These are phyloP conservation scores for Nibea coibor DNA, from an alignment of 2,113 vertebrate species.

Conservation along the genomic window DNA sequence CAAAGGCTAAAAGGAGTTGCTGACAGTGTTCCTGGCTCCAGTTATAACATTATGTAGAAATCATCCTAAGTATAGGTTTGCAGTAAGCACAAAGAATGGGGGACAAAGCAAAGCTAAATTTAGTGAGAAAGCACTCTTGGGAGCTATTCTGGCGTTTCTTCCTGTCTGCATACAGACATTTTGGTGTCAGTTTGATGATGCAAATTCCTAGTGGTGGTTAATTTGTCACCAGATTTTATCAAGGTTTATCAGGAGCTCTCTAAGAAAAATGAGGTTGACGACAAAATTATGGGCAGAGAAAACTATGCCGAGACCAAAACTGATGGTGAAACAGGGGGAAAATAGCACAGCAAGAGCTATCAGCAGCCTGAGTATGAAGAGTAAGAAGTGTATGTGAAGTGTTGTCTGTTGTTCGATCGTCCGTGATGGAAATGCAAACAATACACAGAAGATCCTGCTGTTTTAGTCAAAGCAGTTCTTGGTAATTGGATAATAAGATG, in stretches of 20 bases:
- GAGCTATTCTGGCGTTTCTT: background rate
- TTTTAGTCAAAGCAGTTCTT: constrained; percentile 33
- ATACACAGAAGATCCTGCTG: constrained; percentile 30
- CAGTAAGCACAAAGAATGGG: background rate
- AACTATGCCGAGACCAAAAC: constrained; percentile 13
- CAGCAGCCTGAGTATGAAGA: background rate
- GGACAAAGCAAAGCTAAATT: background rate
- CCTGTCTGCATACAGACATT: background rate
- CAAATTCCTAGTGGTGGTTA: background rate
- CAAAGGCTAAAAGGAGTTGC: background rate
- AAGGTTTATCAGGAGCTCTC: constrained; percentile 6
- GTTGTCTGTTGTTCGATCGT: constrained; percentile 40
- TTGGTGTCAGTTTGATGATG: constrained; percentile 1
- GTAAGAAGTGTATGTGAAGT: background rate
- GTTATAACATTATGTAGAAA: background rate
- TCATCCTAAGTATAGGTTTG: background rate
- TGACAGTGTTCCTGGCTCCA: background rate
- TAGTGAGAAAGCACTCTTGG: background rate
- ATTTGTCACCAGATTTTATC: constrained; percentile 27
- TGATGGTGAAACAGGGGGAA: constrained; percentile 1
- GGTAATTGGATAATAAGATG: constrained; percentile 37
- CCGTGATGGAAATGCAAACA: constrained; percentile 11
- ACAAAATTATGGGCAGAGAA: background rate
- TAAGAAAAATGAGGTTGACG: background rate
- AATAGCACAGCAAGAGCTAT: background rate